Conservation (phyloP, 2,888 invertebrate species). For the Caradrina kadenii region DNA sequence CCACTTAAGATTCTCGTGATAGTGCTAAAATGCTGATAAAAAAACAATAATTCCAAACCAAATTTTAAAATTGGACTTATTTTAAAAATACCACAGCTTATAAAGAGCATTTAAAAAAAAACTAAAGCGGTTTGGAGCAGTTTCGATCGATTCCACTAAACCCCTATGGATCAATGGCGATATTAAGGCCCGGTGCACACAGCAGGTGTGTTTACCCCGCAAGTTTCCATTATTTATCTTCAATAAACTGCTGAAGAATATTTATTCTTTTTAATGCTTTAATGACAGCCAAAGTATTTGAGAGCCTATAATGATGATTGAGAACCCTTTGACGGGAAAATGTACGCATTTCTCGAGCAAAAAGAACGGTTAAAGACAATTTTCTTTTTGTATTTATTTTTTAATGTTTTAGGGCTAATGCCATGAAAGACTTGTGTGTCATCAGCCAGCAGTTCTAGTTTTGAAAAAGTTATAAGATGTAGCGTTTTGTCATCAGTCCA, state of each 20-base stretch:
- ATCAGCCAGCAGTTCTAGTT: background rate
- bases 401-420: background rate
- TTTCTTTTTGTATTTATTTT: background rate
- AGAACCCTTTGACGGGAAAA: slow-evolving; percentile 27
- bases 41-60: background rate
- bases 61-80: background rate
- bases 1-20: slow-evolving; percentile 36
- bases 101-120: slow-evolving; percentile 12
- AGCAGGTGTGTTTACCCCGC: slow-evolving; percentile 59
- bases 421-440: background rate
- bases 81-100: background rate
- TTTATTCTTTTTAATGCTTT: slow-evolving; percentile 45
- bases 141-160: slow-evolving; percentile 21
- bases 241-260: slow-evolving; percentile 30
- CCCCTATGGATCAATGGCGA: slow-evolving; percentile 43
- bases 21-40: slow-evolving; percentile 30
- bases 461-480: background rate
- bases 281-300: slow-evolving; percentile 44
- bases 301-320: slow-evolving; percentile 47
- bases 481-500: background rate
- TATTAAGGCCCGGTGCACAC: slow-evolving; percentile 61
- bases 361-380: background rate
- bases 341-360: slow-evolving; percentile 19
- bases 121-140: slow-evolving; percentile 22
- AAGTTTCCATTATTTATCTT: slow-evolving; percentile 36